phyloP scores from a whole-genome alignment of 2,888 invertebrate genomes.

The Athetis lepigone region DNA sequence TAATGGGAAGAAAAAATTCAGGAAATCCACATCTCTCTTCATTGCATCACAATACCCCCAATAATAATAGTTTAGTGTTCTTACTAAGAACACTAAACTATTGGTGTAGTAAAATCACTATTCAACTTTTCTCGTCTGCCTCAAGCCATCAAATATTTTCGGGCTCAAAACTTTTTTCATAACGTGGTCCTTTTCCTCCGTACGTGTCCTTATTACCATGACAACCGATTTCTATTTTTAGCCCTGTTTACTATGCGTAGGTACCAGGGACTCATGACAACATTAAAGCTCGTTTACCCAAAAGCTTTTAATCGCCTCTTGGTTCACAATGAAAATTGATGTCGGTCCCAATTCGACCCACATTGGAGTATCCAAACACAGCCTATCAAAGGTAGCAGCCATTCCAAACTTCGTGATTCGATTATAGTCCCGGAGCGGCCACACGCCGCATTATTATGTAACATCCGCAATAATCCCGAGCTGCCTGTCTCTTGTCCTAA shows the following conservation, averaged over 20 bases:
- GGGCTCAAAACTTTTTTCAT: not conserved
- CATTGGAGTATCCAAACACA: slow-evolving; percentile 51
- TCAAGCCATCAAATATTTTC: not conserved
- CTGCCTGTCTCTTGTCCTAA: slow-evolving; percentile 40
- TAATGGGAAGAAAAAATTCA: too few species aligned
- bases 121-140: not conserved
- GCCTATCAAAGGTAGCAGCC: slow-evolving; percentile 25
- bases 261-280: slow-evolving; percentile 28
- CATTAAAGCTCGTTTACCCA: slow-evolving; percentile 21
- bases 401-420: slow-evolving; percentile 46
- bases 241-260: not conserved
- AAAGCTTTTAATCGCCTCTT: slow-evolving; percentile 53
- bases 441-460: slow-evolving; percentile 81
- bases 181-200: not conserved
- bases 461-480: slow-evolving; percentile 72
- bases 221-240: not conserved
- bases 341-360: slow-evolving; percentile 73
- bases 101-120: not conserved
- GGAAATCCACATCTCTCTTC: too few species aligned
- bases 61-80: too few species aligned
- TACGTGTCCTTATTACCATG: not conserved
- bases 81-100: too few species aligned
- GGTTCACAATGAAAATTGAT: slow-evolving; percentile 75
- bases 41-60: too few species aligned
- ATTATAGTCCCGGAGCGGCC: slow-evolving; percentile 60